phyloP scores from a whole-genome alignment of 1,140 invertebrate species.

The Diabrotica undecimpunctata region DNA sequence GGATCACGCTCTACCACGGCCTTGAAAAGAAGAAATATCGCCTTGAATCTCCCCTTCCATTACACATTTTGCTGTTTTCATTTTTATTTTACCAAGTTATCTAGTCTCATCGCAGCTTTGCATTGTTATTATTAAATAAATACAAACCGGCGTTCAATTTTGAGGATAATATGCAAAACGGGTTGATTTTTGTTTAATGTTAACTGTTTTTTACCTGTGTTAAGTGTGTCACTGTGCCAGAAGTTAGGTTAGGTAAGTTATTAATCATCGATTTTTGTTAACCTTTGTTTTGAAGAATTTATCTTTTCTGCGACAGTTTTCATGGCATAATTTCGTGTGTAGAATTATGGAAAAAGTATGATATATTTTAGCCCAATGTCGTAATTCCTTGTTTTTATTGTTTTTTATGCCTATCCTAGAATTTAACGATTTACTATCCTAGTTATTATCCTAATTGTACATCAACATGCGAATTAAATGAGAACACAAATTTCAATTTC shows the following conservation, averaged over 20 bases:
- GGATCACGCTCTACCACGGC: not conserved
- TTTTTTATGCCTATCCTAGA: not conserved
- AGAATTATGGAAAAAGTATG: not conserved
- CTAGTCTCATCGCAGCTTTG: not conserved
- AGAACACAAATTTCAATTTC: not conserved
- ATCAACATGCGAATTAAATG: not conserved
- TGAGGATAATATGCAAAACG: too few relatives aligned
- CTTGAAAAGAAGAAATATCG: not conserved
- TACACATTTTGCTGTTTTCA: not conserved
- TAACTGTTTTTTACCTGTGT: not conserved
- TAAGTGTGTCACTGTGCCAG: not conserved
- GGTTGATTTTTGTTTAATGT: too few relatives aligned
- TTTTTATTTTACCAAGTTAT: not conserved
- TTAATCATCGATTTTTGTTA: not conserved
- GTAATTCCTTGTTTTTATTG: not conserved
- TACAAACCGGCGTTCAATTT: too few relatives aligned
- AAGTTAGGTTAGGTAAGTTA: not conserved
- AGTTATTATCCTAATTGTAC: not conserved
- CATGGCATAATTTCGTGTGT: not conserved
- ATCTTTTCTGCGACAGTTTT: not conserved
- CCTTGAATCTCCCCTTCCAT: constrained; percentile 1
- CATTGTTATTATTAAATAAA: too few relatives aligned
- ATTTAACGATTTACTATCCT: not conserved
- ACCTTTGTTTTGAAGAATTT: too few relatives aligned
- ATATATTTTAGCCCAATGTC: not conserved